Conservation (phyloP, 2,888 invertebrate species). For the Crioceris asparagi region DNA sequence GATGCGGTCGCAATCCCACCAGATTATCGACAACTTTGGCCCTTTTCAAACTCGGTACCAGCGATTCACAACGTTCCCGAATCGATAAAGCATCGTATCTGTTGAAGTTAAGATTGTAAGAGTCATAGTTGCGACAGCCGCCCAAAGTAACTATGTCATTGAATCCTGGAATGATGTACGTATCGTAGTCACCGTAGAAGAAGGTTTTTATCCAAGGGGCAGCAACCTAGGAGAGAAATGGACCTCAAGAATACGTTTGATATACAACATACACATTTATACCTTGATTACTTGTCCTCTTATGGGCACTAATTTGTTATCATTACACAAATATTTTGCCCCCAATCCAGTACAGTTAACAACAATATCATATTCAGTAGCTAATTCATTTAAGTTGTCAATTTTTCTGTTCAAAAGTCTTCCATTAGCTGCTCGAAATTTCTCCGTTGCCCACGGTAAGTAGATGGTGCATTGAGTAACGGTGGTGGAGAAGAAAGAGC, state of each 20-base stretch:
- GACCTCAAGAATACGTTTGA: not conserved
- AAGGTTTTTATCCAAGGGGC: slow-evolving; percentile 88
- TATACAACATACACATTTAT: slow-evolving; percentile 1
- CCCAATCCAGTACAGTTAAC: slow-evolving; percentile 82
- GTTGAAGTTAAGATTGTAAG: slow-evolving; percentile 55
- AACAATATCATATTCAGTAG: slow-evolving; percentile 52
- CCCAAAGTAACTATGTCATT: slow-evolving; percentile 71
- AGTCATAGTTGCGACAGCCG: slow-evolving; percentile 74
- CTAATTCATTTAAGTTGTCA: slow-evolving; percentile 49
- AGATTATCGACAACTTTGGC: slow-evolving; percentile 50
- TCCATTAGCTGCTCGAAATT: slow-evolving; percentile 53
- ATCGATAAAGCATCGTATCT: slow-evolving; percentile 67
- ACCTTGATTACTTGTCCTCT: slow-evolving; percentile 76
- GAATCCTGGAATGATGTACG: slow-evolving; percentile 74
- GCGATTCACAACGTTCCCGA: slow-evolving; percentile 60
- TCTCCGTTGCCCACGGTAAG: slow-evolving; percentile 66
- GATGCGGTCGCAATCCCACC: slow-evolving; percentile 77
- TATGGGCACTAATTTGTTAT: slow-evolving; percentile 64
- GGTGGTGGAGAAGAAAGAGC: slow-evolving; percentile 70
- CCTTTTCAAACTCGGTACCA: slow-evolving; percentile 61
- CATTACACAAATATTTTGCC: slow-evolving; percentile 65
- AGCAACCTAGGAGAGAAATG: slow-evolving; percentile 41
- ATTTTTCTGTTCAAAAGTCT: slow-evolving; percentile 47
- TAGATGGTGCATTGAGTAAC: slow-evolving; percentile 63
- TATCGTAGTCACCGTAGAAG: slow-evolving; percentile 75